Base-by-base conservation (phyloP, 2,797 vertebrate species). In the Spinus pinus region DNA sequence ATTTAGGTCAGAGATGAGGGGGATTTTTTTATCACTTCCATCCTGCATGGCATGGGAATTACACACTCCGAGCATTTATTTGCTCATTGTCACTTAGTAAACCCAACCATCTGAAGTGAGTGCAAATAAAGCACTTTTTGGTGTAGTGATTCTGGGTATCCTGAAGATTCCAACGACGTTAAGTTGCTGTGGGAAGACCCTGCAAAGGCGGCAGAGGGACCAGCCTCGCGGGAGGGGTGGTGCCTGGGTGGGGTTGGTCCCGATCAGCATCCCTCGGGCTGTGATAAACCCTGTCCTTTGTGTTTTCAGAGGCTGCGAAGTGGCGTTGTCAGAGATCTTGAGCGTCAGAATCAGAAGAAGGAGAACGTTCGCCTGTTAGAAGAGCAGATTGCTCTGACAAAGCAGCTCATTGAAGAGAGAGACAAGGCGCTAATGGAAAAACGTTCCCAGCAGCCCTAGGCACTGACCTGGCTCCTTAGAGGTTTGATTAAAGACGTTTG, bases 311-410 rank as follows among this genome's bases (percentile, higher is more conserved):
- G 98, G 77, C 98, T 99, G 85, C 98, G 96, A 84, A 96, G 98
- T 16, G 99, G 99, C 15, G 99, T 99, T 4, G 23, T 99, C 89
- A 96, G 97, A 92, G 99, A 99, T 89, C 96, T 99, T 84, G 98
- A 99, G 93, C 98, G 98, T 20, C 95, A 98, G 47, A 98, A 97
- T 77, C 98, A 98, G 92, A 99, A 99, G 97, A 97, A 97, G 75
- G 98, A 99, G 92, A 99, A 99, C 51, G 97, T 99, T 94, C 98
- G 98, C 62, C 96, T 98, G 51, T 97, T 99, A 53, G 97, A 99
- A 97, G 98, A 99, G 95, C 99, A 99, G 97, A 98, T 97, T 93
- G 92, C 83, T 39, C 98, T 99, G 94, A 99, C 99, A 70, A 96
- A 95, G 67, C 97, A 98, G 61, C 98, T 99, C 83, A 95, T 98